These are phyloP conservation scores for Chaetodon auriga DNA, from an alignment of 2,113 vertebrate genomes.

Conservation along the genomic window DNA sequence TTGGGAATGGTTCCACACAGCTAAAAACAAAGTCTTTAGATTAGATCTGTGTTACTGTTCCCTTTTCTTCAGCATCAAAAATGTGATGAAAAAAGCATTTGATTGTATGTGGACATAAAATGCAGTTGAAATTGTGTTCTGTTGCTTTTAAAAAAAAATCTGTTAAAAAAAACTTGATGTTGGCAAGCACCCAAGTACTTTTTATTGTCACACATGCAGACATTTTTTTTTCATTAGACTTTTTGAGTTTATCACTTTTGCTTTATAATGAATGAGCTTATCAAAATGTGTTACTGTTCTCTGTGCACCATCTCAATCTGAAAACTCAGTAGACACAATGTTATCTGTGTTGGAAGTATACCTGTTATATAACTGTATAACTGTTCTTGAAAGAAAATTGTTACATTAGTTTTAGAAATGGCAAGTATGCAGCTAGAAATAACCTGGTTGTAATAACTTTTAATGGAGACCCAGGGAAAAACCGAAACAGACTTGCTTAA, in stretches of 20 bases:
- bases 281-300: not conserved
- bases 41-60: not conserved
- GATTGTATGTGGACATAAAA: not conserved
- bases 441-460: not conserved
- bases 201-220: not conserved
- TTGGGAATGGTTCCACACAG: not conserved
- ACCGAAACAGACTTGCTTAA: not conserved
- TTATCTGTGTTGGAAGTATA: not conserved
- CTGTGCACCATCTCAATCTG: not conserved
- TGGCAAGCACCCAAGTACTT: not conserved
- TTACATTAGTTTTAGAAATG: not conserved
- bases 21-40: not conserved
- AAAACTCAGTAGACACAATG: not conserved
- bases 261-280: not conserved
- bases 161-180: not conserved
- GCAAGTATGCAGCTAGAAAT: not conserved
- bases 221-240: not conserved
- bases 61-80: not conserved
- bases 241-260: not conserved
- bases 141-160: not conserved
- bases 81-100: not conserved
- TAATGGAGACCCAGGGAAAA: not conserved
- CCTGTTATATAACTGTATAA: not conserved
- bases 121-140: not conserved
- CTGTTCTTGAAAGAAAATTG: not conserved